Percentiles rank a stretch among this genome's conserved stretches.
phyloP scores from a whole-genome alignment of 1,140 invertebrate species.

The Orchestia grillus region DNA sequence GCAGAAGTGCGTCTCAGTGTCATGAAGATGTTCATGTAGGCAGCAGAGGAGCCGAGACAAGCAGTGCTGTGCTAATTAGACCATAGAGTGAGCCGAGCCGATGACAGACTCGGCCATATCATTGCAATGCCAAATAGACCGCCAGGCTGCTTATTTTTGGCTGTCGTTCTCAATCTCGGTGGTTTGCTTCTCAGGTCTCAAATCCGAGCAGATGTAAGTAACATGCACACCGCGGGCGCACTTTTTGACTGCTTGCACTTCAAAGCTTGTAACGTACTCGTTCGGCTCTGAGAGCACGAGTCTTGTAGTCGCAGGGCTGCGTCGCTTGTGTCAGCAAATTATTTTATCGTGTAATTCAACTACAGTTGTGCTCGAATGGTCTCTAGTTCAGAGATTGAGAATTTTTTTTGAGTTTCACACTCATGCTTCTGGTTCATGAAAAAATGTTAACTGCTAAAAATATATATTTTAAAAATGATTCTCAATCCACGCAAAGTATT shows the following conservation, averaged over 20 bases:
- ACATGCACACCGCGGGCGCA: background rate
- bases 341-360: background rate
- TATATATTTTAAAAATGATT: background rate
- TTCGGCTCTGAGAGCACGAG: background rate
- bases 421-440: background rate
- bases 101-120: background rate
- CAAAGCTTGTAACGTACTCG: background rate
- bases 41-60: background rate
- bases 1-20: background rate
- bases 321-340: background rate
- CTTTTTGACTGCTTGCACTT: background rate
- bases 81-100: background rate
- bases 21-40: background rate
- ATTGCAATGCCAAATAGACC: constrained; percentile 7
- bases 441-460: background rate
- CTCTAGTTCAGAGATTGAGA: background rate
- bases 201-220: background rate
- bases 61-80: background rate
- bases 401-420: background rate
- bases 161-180: background rate
- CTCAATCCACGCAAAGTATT: background rate
- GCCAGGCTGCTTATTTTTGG: background rate
- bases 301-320: background rate
- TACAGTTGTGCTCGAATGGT: background rate
- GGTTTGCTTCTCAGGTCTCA: background rate